Conservation (phyloP, 2,113 vertebrate species). For the Poeciliopsis retropinna region DNA sequence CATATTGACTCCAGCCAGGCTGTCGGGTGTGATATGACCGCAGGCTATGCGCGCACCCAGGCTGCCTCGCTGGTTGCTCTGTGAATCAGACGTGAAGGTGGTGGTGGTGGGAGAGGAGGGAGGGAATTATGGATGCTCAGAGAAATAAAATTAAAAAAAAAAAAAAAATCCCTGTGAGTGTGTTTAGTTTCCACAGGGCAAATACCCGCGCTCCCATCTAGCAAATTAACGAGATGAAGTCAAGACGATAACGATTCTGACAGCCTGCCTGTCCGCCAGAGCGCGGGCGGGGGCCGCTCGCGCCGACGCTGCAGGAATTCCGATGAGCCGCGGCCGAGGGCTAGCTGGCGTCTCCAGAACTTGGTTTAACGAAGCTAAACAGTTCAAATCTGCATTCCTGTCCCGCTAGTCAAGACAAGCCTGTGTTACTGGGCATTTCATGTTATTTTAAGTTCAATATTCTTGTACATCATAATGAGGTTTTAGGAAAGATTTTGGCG, state of each 20-base stretch:
- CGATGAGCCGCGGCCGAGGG: conserved; percentile 48
- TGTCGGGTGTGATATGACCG: conserved; percentile 74
- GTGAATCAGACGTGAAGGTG: conserved; percentile 30
- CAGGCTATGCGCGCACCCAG: conserved; percentile 71
- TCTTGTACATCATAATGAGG: conserved; percentile 2
- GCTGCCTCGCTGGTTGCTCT: conserved; percentile 49
- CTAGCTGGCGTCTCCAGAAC: conserved; percentile 50
- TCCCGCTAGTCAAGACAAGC: conserved; percentile 43
- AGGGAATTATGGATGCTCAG: not conserved
- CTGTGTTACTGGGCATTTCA: not conserved
- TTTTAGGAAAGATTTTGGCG: conserved; percentile 4
- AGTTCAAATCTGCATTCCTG: conserved; percentile 41
- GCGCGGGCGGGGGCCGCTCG: conserved; percentile 24
- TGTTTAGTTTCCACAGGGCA: conserved; percentile 75
- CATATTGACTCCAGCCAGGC: conserved; percentile 78
- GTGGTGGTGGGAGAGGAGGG: not conserved
- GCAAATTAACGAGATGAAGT: conserved; percentile 75
- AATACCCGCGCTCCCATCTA: conserved; percentile 66
- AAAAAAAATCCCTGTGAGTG: conserved; percentile 41
- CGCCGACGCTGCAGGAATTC: conserved; percentile 56
- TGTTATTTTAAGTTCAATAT: not conserved
- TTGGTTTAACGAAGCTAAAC: conserved; percentile 58
- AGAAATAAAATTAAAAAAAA: not conserved
- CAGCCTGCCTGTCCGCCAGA: conserved; percentile 70
- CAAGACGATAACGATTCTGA: conserved; percentile 66